phyloP scores from a whole-genome alignment of 2,888 invertebrate genomes.

The Parochlus steinenii region DNA sequence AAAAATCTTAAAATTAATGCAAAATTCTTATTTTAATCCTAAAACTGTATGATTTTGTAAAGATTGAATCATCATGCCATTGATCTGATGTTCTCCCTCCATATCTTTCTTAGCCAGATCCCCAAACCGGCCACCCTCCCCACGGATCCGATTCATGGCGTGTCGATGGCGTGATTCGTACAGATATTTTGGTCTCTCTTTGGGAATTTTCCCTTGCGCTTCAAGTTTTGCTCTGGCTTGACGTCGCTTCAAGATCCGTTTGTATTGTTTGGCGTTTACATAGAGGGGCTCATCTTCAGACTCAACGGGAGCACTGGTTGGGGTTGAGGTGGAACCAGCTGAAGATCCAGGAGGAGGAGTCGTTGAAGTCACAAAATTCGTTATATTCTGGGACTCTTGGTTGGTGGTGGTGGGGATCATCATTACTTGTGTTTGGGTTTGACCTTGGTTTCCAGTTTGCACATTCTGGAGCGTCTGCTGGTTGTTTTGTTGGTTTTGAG shows the following conservation, averaged over 20 bases:
- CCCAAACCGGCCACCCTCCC: constrained; percentile 84
- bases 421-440: constrained; percentile 11
- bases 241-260: constrained; percentile 83
- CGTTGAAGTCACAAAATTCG: constrained; percentile 9
- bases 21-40: too few species aligned
- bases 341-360: constrained; percentile 4
- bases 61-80: constrained; percentile 17
- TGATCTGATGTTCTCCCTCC: constrained; percentile 9
- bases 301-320: constrained; percentile 20
- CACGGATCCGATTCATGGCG: constrained; percentile 93
- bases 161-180: constrained; percentile 94
- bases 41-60: constrained; percentile 21
- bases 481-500: constrained; percentile 16
- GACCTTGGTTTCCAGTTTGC: constrained; percentile 8
- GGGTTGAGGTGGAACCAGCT: constrained; percentile 6
- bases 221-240: constrained; percentile 91
- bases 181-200: constrained; percentile 94
- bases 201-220: constrained; percentile 88
- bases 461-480: constrained; percentile 14
- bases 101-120: constrained; percentile 16
- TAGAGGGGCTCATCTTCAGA: constrained; percentile 88
- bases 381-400: constrained; percentile 18
- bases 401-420: constrained; percentile 3
- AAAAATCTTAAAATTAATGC: too few species aligned
- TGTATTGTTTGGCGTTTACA: constrained; percentile 96